These are phyloP conservation scores for Zalophus californianus DNA, from an alignment of 2,797 vertebrate genomes.

Conservation along the genomic window DNA sequence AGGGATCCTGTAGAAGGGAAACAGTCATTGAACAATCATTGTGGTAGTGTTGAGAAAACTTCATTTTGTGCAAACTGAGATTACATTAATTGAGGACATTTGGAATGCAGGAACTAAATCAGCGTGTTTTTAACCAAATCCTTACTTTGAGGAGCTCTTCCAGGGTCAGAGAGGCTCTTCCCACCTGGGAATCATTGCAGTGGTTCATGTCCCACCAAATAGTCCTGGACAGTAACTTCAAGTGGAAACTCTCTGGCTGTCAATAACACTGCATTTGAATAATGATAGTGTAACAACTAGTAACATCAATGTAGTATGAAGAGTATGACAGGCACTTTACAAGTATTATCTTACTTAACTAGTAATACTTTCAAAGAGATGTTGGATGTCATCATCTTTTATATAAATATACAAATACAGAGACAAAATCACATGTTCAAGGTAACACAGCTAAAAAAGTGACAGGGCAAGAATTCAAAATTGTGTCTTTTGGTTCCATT, in stretches of 20 bases:
- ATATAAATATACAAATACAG: background rate
- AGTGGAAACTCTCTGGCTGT: background rate
- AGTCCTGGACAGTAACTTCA: background rate
- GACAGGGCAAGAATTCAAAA: background rate
- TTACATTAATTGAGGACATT: background rate
- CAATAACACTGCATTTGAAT: background rate
- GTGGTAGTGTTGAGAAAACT: background rate
- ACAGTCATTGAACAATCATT: background rate
- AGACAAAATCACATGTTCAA: background rate
- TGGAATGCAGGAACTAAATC: background rate
- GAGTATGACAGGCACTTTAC: background rate
- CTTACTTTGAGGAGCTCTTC: background rate
- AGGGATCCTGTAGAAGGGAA: background rate
- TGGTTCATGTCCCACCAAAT: background rate
- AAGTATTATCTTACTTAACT: background rate
- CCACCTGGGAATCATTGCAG: background rate
- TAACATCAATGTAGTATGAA: background rate
- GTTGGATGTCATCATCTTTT: background rate
- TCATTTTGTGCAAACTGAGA: background rate
- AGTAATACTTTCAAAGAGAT: background rate
- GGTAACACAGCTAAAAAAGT: background rate
- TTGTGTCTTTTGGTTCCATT: background rate
- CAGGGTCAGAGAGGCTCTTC: background rate
- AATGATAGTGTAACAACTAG: background rate
- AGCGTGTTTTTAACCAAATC: background rate